phyloP scores from a whole-genome alignment of 2,888 invertebrate genomes.

The Pollenia amentaria region DNA sequence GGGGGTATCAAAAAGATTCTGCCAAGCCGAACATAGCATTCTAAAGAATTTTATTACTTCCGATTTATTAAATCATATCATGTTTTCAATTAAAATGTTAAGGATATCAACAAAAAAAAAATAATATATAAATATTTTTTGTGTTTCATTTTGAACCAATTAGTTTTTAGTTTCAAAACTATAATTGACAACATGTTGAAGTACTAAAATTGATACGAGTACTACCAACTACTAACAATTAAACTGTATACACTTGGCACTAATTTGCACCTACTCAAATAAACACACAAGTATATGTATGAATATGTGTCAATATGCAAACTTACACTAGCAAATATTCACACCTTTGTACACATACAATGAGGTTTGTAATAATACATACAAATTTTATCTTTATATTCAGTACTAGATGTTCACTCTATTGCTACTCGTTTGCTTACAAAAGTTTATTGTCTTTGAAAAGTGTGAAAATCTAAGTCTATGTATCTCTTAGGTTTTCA shows the following conservation, averaged over 20 bases:
- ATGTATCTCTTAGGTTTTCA: conserved; percentile 10
- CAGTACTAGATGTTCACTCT: neutral
- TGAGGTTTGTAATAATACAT: neutral
- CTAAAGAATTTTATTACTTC: too few relatives aligned
- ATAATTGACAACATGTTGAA: conserved; percentile 64
- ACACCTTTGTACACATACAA: neutral
- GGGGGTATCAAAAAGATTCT: too few relatives aligned
- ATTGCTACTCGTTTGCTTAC: neutral
- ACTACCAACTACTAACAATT: conserved; percentile 6
- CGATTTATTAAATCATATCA: conserved; percentile 27
- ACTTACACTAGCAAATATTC: neutral
- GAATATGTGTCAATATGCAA: too few relatives aligned
- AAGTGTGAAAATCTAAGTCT: conserved; percentile 50
- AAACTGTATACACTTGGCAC: conserved; percentile 43
- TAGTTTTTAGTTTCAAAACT: conserved; percentile 50
- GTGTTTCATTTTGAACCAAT: conserved; percentile 54
- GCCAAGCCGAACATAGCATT: too few relatives aligned
- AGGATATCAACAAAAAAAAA: neutral
- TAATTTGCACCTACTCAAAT: conserved; percentile 16
- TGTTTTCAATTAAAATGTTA: neutral
- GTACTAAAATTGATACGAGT: conserved; percentile 32
- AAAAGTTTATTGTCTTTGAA: conserved; percentile 33
- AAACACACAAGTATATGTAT: neutral
- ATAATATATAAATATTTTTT: neutral
- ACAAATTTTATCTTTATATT: neutral